Evolutionary conservation across 2,797 vertebrate genomes (phyloP).

Genomic region (Orestias chungarensis): DNA sequence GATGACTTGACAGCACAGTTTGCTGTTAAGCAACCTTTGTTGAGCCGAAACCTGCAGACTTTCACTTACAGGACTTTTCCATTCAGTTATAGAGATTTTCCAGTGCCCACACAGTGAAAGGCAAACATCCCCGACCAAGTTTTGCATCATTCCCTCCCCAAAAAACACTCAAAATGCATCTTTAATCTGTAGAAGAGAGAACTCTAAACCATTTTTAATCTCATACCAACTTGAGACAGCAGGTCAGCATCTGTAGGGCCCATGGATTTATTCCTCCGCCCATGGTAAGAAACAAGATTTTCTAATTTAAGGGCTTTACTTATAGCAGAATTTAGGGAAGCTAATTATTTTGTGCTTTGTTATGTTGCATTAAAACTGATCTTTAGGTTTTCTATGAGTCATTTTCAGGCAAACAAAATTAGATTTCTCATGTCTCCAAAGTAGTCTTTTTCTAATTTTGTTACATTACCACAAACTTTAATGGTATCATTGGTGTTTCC

Average conservation of each 20-base stretch:
- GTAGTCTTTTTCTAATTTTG: background rate
- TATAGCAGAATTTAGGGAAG: background rate
- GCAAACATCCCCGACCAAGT: constrained; percentile 57
- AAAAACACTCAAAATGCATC: constrained; percentile 33
- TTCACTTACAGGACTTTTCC: constrained; percentile 59
- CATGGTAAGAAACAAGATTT: constrained; percentile 56
- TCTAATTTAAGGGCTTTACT: constrained; percentile 42
- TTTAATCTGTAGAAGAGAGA: constrained; percentile 25
- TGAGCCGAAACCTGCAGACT: constrained; percentile 13
- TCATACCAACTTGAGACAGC: constrained; percentile 28
- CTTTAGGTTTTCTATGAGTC: background rate
- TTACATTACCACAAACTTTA: background rate
- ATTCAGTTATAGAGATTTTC: constrained; percentile 62
- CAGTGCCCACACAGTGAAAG: constrained; percentile 67
- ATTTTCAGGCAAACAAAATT: constrained; percentile 1
- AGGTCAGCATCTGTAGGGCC: constrained; percentile 35
- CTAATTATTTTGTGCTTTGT: constrained; percentile 14
- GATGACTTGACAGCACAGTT: background rate
- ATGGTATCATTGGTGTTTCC: background rate
- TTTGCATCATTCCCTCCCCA: constrained; percentile 26
- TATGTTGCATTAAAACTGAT: constrained; percentile 9
- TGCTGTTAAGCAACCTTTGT: constrained; percentile 8
- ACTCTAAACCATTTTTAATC: constrained; percentile 14
- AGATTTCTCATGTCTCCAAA: background rate
- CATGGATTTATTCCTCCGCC: constrained; percentile 29